phyloP scores from a whole-genome alignment of 1,140 invertebrate species.

The Diuraphis noxia region DNA sequence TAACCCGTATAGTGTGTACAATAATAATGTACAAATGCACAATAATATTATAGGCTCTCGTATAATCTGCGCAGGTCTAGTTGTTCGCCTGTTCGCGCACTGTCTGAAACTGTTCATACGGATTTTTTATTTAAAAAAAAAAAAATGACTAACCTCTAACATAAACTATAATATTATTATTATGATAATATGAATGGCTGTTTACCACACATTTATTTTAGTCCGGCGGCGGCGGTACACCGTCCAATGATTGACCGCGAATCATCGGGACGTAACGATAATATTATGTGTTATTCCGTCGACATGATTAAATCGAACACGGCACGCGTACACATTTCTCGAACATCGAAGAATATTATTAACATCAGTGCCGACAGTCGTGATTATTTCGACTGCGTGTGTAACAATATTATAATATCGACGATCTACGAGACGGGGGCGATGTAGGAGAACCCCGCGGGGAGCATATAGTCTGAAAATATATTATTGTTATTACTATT shows the following conservation, averaged over 20 bases:
- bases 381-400: background rate
- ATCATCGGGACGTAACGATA: background rate
- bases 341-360: background rate
- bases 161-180: too few species aligned
- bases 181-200: background rate
- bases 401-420: constrained; percentile 3
- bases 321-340: background rate
- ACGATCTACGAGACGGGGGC: background rate
- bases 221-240: background rate
- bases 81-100: background rate
- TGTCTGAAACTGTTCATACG: background rate
- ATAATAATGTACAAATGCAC: background rate
- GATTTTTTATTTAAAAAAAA: too few species aligned
- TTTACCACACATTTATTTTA: background rate
- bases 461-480: background rate
- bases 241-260: background rate
- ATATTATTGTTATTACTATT: background rate
- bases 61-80: too few species aligned
- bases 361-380: background rate
- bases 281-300: background rate
- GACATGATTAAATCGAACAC: background rate
- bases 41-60: background rate
- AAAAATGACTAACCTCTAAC: too few species aligned
- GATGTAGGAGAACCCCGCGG: background rate
- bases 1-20: background rate